These are phyloP conservation scores for Chirona hameri DNA, from an alignment of 2,888 invertebrate genomes.

Conservation along the genomic window DNA sequence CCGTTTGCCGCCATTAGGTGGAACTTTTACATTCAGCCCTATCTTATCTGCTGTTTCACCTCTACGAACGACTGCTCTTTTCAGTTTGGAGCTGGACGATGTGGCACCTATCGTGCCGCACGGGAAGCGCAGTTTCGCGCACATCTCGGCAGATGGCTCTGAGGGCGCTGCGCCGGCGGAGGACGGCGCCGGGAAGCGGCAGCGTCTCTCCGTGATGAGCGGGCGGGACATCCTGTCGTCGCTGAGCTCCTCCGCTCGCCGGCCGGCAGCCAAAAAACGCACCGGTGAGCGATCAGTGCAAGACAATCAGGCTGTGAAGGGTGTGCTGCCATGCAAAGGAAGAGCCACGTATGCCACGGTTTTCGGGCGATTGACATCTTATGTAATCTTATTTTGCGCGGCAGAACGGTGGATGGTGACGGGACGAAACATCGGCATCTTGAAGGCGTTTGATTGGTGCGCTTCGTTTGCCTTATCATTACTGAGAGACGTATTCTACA, in stretches of 20 bases:
- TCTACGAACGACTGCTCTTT: too few relatives aligned
- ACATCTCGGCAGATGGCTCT: slow-evolving; percentile 11
- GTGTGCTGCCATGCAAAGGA: background rate
- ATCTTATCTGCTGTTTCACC: too few relatives aligned
- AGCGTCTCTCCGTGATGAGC: background rate
- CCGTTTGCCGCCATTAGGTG: too few relatives aligned
- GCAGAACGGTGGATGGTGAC: too few relatives aligned
- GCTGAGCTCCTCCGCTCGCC: background rate
- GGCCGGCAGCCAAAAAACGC: background rate
- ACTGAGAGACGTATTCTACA: too few relatives aligned
- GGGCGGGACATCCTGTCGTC: background rate
- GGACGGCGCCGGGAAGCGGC: background rate
- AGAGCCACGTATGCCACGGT: too few relatives aligned
- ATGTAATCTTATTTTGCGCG: too few relatives aligned
- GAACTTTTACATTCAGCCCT: too few relatives aligned
- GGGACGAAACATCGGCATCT: too few relatives aligned
- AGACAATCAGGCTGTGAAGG: background rate
- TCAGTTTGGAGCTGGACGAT: background rate
- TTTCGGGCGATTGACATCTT: too few relatives aligned
- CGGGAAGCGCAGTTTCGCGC: slow-evolving; percentile 13
- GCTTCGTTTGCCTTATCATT: too few relatives aligned
- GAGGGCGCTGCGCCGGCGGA: background rate
- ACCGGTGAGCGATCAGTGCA: background rate
- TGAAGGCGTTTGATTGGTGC: too few relatives aligned
- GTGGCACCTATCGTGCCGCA: background rate